Conservation (phyloP, 2,113 vertebrate genomes). For the Poeciliopsis retropinna region DNA sequence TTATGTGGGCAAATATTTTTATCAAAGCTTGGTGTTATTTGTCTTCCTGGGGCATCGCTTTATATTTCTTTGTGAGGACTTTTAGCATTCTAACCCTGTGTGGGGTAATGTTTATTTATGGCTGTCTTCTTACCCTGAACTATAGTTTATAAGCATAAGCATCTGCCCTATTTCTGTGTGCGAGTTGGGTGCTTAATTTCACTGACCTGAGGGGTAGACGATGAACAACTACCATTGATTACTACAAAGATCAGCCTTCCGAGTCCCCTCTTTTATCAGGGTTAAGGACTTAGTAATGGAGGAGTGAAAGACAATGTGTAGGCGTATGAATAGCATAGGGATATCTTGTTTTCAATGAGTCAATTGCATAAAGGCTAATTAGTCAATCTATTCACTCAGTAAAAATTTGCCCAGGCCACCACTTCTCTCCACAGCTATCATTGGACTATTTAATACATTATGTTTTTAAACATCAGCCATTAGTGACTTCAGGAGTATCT, state of each 20-base stretch:
- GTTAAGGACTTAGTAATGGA: conserved; percentile 74
- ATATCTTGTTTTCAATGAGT: conserved; percentile 72
- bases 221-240: conserved; percentile 83
- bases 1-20: too few relatives aligned
- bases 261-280: conserved; percentile 69
- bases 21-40: too few relatives aligned
- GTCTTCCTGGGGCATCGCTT: neutral
- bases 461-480: conserved; percentile 63
- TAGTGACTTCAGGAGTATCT: conserved; percentile 65
- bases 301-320: conserved; percentile 56
- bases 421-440: conserved; percentile 64
- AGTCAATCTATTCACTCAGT: conserved; percentile 66
- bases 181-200: conserved; percentile 80
- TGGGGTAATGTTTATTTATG: conserved; percentile 11
- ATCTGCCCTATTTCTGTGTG: conserved; percentile 65
- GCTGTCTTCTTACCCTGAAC: neutral
- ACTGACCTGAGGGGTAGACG: conserved; percentile 77
- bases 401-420: conserved; percentile 50
- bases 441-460: conserved; percentile 70
- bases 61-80: conserved; percentile 26
- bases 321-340: conserved; percentile 54
- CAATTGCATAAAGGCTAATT: conserved; percentile 78
- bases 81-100: conserved; percentile 28
- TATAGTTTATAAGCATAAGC: conserved; percentile 6
- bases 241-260: conserved; percentile 73